Base-by-base conservation (phyloP, 2,888 invertebrate species). In the Patella depressa region DNA sequence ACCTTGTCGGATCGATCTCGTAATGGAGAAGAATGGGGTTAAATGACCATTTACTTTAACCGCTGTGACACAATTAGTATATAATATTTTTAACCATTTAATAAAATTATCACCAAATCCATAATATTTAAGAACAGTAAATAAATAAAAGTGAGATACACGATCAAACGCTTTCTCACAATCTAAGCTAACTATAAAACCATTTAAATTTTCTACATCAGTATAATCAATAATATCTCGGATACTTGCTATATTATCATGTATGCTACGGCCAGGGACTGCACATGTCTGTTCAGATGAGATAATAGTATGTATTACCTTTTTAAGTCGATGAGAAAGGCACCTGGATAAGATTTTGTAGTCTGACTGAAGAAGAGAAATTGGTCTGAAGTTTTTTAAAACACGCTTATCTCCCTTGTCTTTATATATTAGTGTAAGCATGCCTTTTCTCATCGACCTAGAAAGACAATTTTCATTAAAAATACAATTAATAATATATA, bases 131-230 rank as follows among this genome's bases (percentile, higher is more conserved):
- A 74, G 57, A 34, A 74, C 45, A 34, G 19, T 72, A 78, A 80
- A 82, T 54, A 85, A 34, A 78, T 79, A 85, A 14, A 78, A 73
- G 72, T 82, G 81, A 34, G 76, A 80, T 14, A 84, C 84, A 59
- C 83, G 72, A 75, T 85, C 83, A 55, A 84, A 85, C 1, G 83
- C 84, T 55, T 85, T 86, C 74, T 83, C 82, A 74, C 83, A 84
- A 71, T 86, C 85, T 59, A 84, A 59, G 75, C 69, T 72, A 55
- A 85, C 79, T 72, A 85, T 81, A 73, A 75, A 76, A 57, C 81
- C 77, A 57, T 72, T 17, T 24, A 81, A 24, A 17, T 83, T 29
- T 73, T 85, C 81, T 70, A 80, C 80, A 17, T 82, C 76, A 12
- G 76, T 71, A 83, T 82, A 84, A 77, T 83, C 81, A 19, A 78